Percentiles rank a stretch among this genome's conserved stretches.
phyloP scores from a whole-genome alignment of 2,113 vertebrate genomes.

The human region GRCh38 chr7:151595501-151596000 shows the following conservation, averaged over 20 bases:
- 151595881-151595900: background rate
- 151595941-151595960: no score
- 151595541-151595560: background rate
- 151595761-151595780: background rate
- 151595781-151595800: background rate
- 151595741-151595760: background rate
- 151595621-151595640: fast-evolving
- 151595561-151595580: fast-evolving
- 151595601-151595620: fast-evolving
- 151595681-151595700: background rate
- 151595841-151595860: background rate
- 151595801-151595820: background rate
- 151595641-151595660: background rate
- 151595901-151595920: no score
- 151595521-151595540: fast-evolving
- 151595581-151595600: background rate
- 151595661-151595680: no score
- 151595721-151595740: background rate
- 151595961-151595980: no score
- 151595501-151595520: fast-evolving
- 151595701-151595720: background rate
- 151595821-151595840: background rate
- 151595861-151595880: background rate
- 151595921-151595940: no score
- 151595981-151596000: no score